Conservation (phyloP, 2,888 invertebrate species). For the Barypeithes pellucidus region DNA sequence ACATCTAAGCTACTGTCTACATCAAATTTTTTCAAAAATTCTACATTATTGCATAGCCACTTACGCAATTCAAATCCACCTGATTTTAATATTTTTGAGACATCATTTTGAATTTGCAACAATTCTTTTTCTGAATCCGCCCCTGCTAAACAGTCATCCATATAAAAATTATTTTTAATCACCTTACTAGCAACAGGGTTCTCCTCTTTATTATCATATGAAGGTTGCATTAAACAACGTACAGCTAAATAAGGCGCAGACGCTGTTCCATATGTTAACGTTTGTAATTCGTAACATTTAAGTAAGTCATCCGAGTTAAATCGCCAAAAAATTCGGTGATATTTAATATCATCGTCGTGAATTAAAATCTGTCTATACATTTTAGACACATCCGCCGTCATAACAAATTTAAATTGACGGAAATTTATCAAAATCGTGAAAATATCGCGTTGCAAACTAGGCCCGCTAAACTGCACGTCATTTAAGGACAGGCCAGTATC, state of each 20-base stretch:
- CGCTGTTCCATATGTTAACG: constrained; percentile 56
- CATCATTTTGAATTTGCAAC: not conserved
- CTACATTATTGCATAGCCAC: constrained; percentile 38
- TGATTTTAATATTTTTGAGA: constrained; percentile 36
- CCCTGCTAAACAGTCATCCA: constrained; percentile 51
- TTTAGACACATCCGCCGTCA: constrained; percentile 44
- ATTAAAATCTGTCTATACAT: constrained; percentile 48
- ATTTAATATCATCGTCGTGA: constrained; percentile 20
- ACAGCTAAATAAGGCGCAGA: constrained; percentile 52
- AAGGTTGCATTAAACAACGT: constrained; percentile 44
- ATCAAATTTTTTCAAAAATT: constrained; percentile 28
- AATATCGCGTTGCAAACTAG: constrained; percentile 40
- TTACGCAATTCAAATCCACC: constrained; percentile 54
- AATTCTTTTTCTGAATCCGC: not conserved
- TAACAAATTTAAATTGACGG: constrained; percentile 16
- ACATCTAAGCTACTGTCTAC: constrained; percentile 15
- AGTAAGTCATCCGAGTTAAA: constrained; percentile 26
- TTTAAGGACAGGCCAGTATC: constrained; percentile 53
- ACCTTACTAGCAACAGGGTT: constrained; percentile 44
- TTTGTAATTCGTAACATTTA: constrained; percentile 49
- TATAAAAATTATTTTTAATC: constrained; percentile 53
- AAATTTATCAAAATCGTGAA: constrained; percentile 37
- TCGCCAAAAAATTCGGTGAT: constrained; percentile 46
- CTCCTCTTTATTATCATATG: constrained; percentile 32
- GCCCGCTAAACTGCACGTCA: constrained; percentile 54